These are phyloP conservation scores for Parazoanthus darwini DNA, from an alignment of 92 coral and sea anemone genomes.

Conservation along the genomic window DNA sequence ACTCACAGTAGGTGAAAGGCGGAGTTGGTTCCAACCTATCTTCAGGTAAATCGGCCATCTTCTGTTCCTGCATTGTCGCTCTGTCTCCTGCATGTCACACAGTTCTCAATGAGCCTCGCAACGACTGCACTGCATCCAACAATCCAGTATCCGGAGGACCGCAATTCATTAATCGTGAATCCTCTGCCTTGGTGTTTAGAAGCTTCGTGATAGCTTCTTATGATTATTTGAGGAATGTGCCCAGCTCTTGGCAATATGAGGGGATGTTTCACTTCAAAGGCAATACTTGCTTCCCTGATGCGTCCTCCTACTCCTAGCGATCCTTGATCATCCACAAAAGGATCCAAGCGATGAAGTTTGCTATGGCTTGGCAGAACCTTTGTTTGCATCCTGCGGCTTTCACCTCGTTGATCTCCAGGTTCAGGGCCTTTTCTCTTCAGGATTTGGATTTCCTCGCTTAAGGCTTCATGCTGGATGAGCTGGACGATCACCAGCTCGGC, in stretches of 20 bases:
- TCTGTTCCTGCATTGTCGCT: too few relatives aligned
- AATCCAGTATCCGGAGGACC: conserved; percentile 67
- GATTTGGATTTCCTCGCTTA: conserved; percentile 12
- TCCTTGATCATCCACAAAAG: conserved; percentile 32
- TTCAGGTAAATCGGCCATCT: too few relatives aligned
- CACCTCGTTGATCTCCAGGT: not conserved
- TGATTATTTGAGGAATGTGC: conserved; percentile 24
- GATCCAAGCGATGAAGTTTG: conserved; percentile 30
- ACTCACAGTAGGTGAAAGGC: conserved; percentile 53
- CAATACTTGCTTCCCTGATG: conserved; percentile 25
- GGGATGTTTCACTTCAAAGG: conserved; percentile 43
- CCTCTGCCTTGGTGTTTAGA: conserved; percentile 65
- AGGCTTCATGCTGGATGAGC: conserved; percentile 32
- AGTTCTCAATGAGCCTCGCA: conserved; percentile 22
- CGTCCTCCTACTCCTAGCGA: conserved; percentile 44
- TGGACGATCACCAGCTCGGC: conserved; percentile 19
- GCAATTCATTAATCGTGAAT: conserved; percentile 58
- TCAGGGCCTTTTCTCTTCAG: conserved; percentile 4
- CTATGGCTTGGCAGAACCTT: not conserved
- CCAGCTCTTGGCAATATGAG: conserved; percentile 32
- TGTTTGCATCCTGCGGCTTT: not conserved
- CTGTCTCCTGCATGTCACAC: too few relatives aligned
- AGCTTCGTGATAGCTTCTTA: conserved; percentile 36
- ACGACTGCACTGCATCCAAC: conserved; percentile 44
- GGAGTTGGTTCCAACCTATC: conserved; percentile 51